A percentile compares a stretch with the other conserved stretches of the same genome.
phyloP scores from a whole-genome alignment of 2,113 vertebrate genomes.

The Peromyscus leucopus region DNA sequence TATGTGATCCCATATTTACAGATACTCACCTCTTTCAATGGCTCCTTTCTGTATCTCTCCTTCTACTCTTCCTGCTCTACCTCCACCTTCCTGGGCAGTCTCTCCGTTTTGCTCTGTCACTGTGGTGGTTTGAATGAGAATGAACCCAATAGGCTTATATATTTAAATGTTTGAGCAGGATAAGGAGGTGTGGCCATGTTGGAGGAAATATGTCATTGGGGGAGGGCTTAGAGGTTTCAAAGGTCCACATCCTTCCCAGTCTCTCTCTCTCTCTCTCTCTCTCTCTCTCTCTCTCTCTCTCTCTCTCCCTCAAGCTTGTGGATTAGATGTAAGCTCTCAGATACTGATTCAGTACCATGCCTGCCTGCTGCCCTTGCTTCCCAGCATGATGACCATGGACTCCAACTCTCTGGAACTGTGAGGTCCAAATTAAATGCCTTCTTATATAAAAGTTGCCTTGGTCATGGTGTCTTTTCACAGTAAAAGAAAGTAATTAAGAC shows the following conservation, averaged over 20 bases:
- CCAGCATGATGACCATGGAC: background rate
- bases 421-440: background rate
- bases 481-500: background rate
- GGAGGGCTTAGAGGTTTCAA: no score
- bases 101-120: background rate
- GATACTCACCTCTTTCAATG: background rate
- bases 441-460: background rate
- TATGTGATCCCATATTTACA: background rate
- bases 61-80: background rate
- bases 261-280: no score
- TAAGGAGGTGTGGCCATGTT: background rate
- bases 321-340: no score
- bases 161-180: background rate
- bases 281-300: no score
- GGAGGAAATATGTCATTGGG: no score
- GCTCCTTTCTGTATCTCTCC: background rate
- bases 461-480: background rate
- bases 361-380: no score
- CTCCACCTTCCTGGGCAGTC: background rate
- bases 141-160: background rate
- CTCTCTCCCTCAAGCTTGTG: no score
- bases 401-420: background rate
- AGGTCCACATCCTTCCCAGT: no score
- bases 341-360: no score
- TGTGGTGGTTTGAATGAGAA: background rate